Percentiles rank a stretch among this genome's conserved stretches.
Conservation (phyloP, 2,113 vertebrate genomes). For the Epinephelus lanceolatus region DNA sequence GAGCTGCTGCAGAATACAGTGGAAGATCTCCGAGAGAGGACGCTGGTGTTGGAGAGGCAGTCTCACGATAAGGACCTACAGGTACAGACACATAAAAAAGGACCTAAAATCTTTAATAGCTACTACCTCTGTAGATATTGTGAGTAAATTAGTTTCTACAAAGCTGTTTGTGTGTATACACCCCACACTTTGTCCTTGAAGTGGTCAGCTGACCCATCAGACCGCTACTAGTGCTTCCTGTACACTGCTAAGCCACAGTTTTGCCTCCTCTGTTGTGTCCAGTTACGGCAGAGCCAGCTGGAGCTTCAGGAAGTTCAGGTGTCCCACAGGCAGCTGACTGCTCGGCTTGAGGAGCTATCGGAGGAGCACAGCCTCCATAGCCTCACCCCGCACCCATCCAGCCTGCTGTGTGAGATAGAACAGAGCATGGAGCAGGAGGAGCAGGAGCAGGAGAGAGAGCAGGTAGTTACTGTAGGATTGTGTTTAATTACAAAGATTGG, state of each 20-base stretch:
- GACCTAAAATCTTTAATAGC: not conserved
- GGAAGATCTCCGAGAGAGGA: constrained; percentile 92
- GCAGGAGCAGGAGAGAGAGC: constrained; percentile 96
- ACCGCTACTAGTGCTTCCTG: not conserved
- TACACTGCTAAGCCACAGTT: not conserved
- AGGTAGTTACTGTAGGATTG: constrained; percentile 82
- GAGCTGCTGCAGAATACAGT: constrained; percentile 92
- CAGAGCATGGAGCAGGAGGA: constrained; percentile 99
- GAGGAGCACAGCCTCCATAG: constrained; percentile 93
- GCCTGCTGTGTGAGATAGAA: constrained; percentile 96
- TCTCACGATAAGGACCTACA: constrained; percentile 94
- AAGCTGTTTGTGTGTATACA: not conserved
- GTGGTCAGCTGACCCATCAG: not conserved
- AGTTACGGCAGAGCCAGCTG: constrained; percentile 94
- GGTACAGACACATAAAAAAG: constrained; percentile 76
- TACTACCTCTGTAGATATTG: not conserved
- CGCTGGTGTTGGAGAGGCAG: constrained; percentile 91
- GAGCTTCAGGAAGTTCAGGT: constrained; percentile 94
- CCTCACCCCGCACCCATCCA: constrained; percentile 89
- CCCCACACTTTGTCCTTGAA: not conserved
- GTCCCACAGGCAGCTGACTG: constrained; percentile 91
- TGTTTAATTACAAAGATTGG: not conserved
- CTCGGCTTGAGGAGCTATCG: constrained; percentile 90
- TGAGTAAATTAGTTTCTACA: not conserved
- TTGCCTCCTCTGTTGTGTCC: not conserved